phyloP scores from a whole-genome alignment of 2,113 vertebrate species.

The Tachysurus fulvidraco region DNA sequence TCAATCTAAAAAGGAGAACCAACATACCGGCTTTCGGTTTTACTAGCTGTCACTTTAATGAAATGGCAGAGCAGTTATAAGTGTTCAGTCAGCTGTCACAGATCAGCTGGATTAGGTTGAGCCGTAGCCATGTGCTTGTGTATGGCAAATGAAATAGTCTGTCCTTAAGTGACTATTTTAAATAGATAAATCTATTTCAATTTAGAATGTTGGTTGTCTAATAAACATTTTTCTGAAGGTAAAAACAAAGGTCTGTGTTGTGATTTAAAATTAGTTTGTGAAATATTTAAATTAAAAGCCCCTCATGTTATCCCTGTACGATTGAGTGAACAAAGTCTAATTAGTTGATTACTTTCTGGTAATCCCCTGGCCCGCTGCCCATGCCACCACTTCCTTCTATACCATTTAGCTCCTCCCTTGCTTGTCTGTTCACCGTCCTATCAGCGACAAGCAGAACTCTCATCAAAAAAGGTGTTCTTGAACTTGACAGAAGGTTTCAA shows the following conservation, averaged over 20 bases:
- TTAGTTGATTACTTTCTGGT: slow-evolving; percentile 18
- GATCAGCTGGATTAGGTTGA: background rate
- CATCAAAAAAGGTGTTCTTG: slow-evolving; percentile 38
- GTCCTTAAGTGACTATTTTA: background rate
- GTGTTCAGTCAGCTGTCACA: slow-evolving; percentile 12
- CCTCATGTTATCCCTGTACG: background rate
- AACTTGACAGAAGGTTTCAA: slow-evolving; percentile 30
- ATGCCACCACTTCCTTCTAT: slow-evolving; percentile 43
- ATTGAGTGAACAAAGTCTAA: background rate
- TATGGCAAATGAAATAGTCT: background rate
- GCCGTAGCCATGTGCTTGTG: background rate
- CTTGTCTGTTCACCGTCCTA: slow-evolving; percentile 17
- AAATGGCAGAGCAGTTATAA: slow-evolving; percentile 13
- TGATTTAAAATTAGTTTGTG: background rate
- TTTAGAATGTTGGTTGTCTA: background rate
- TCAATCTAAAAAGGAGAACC: slow-evolving; percentile 18
- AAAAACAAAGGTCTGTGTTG: too few species aligned
- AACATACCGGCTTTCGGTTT: slow-evolving; percentile 1
- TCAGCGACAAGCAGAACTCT: background rate
- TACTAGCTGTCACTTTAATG: background rate
- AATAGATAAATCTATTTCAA: background rate
- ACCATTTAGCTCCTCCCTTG: background rate
- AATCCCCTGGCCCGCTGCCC: slow-evolving; percentile 50
- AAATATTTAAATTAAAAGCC: background rate
- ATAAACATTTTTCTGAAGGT: background rate